These are phyloP conservation scores for Cheilosia vulpina DNA, from an alignment of 2,888 invertebrate species.

Conservation along the genomic window DNA sequence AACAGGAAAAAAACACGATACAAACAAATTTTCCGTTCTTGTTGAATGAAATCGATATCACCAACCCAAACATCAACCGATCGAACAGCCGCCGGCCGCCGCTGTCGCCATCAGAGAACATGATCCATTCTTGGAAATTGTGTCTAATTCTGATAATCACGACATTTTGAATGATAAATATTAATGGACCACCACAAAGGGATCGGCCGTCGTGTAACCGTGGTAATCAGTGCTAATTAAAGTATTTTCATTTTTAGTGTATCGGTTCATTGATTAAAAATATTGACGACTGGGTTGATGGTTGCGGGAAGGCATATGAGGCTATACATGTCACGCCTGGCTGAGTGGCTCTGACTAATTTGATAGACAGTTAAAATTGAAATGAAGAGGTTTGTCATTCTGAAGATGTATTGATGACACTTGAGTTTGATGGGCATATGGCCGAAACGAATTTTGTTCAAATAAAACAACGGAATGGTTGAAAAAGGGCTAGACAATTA, in stretches of 20 bases:
- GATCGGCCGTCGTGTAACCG: conserved; percentile 35
- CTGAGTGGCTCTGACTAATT: conserved; percentile 38
- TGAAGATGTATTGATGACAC: conserved; percentile 19
- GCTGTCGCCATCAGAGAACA: neutral
- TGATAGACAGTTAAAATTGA: conserved; percentile 41
- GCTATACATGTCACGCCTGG: conserved; percentile 19
- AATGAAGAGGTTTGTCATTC: conserved; percentile 2
- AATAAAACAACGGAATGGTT: too few species aligned
- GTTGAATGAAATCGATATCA: conserved; percentile 65
- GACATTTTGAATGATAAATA: conserved; percentile 66
- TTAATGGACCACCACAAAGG: conserved; percentile 66
- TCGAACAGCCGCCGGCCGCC: neutral
- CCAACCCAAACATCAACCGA: neutral
- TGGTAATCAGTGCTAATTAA: conserved; percentile 61
- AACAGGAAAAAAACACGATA: conserved; percentile 37
- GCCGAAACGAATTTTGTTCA: too few species aligned
- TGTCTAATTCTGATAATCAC: conserved; percentile 71
- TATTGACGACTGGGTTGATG: conserved; percentile 25
- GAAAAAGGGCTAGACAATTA: too few species aligned
- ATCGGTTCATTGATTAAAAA: conserved; percentile 54
- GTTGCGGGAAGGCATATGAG: neutral
- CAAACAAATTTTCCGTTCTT: conserved; percentile 32
- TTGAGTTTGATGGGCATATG: neutral
- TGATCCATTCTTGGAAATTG: conserved; percentile 66
- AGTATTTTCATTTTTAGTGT: conserved; percentile 46